Conservation (phyloP, 2,113 vertebrate genomes). For the Oreocharis arfaki region DNA sequence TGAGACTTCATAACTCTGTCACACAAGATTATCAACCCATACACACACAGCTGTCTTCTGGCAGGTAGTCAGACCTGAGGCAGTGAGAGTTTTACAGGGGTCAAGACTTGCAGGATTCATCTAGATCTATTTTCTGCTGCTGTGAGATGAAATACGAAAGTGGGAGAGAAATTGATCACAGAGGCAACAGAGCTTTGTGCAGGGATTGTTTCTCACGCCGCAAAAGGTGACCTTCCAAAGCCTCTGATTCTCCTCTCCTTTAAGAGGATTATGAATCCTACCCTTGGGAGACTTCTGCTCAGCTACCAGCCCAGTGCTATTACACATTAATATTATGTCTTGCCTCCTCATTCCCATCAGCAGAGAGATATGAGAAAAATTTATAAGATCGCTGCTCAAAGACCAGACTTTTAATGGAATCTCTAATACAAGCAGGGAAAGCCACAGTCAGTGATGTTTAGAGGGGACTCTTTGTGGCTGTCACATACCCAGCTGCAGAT, state of each 20-base stretch:
- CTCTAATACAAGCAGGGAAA: not conserved
- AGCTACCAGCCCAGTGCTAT: not conserved
- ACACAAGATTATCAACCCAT: not conserved
- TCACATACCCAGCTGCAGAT: not conserved
- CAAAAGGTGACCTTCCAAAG: slow-evolving; percentile 6
- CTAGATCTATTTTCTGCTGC: not conserved
- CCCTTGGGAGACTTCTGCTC: slow-evolving; percentile 1
- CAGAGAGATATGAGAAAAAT: not conserved
- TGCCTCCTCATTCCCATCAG: not conserved
- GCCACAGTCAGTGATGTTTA: not conserved
- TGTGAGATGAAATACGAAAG: not conserved
- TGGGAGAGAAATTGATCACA: not conserved
- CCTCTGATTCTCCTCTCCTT: not conserved
- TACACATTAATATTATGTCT: not conserved
- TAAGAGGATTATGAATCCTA: slow-evolving; percentile 16
- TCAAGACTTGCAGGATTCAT: not conserved
- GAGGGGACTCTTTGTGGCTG: not conserved
- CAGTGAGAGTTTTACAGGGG: not conserved
- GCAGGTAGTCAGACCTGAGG: not conserved
- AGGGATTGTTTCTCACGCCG: not conserved
- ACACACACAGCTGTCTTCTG: not conserved
- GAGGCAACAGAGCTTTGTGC: not conserved
- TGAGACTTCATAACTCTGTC: not conserved
- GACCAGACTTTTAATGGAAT: not conserved
- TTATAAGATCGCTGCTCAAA: not conserved